Conservation (phyloP, 2,797 vertebrate species). For the Lemur catta region DNA sequence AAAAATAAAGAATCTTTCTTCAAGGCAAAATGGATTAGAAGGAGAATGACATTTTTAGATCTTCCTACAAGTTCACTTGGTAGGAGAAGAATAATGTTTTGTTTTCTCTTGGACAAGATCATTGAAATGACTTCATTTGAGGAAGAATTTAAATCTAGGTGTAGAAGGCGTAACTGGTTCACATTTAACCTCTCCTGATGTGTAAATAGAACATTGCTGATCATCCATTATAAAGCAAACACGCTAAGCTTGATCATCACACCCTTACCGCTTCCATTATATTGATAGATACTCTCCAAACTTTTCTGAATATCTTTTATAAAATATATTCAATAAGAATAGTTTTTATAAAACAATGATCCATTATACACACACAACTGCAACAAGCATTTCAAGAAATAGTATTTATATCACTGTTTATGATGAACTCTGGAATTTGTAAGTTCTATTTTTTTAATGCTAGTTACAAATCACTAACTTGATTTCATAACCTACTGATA, state of each 20-base stretch:
- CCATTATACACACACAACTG: neutral
- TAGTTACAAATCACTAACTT: neutral
- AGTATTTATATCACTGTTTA: neutral
- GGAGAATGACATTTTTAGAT: neutral
- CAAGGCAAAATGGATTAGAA: neutral
- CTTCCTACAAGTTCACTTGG: neutral
- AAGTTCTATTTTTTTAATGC: neutral
- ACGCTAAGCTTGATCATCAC: neutral
- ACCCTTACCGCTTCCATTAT: neutral
- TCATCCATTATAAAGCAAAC: neutral
- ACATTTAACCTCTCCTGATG: neutral
- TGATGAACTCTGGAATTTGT: neutral
- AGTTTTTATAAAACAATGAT: neutral
- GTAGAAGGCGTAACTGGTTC: neutral
- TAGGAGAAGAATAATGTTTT: neutral
- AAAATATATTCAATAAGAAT: neutral
- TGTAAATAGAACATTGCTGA: neutral
- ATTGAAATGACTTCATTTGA: slow-evolving; percentile 14
- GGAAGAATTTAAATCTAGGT: slow-evolving; percentile 17
- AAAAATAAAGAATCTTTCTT: neutral
- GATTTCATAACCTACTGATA: neutral
- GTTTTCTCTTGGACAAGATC: slow-evolving; percentile 7
- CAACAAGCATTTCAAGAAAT: neutral
- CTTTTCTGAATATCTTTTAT: neutral
- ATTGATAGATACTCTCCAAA: neutral